Evolutionary conservation across 64 coral and sea anemone species (phyloP), one percentile per base, ranked within the genome.

Genomic region (Dendronephthya gigantea): DNA sequence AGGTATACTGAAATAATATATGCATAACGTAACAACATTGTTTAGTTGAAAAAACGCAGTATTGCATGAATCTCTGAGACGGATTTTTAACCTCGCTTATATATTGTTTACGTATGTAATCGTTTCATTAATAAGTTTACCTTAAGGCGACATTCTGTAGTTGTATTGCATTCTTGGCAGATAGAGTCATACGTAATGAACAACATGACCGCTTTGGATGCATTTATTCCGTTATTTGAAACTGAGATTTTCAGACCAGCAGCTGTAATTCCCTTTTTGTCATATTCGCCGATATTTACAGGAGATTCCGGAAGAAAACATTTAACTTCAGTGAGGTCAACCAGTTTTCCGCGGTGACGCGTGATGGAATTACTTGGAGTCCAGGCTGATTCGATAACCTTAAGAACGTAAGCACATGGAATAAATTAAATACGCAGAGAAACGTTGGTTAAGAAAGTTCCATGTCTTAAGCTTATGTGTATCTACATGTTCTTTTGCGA

Each of bases 271-370:
- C 72, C 72, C 14, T 79, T 34, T 19, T 79, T 34, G 30, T 12
- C 36, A 79, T 79, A 79, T 28, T 79, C 72, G 13, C 72, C 72
- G 16, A 79, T 79, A 35, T 79, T 79, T 9, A 79, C 72, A 35
- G 72, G 72, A 15, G 72, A 79, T 2, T 34, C 9, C 15, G 72
- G 72, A 12, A 79, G 36, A 0, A 33, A 13, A 39, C 72, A 79
- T 38, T 79, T 79, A 15, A 79, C 72, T 79, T 79, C 72, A 79
- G 36, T 39, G 15, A 79, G 28, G 32, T 79, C 72, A 9, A 39
- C 36, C 28, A 79, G 2, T 36, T 5, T 8, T 0, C 72, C 72
- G 2, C 30, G 72, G 16, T 79, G 37, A 19, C 34, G 32, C 9
- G 72, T 36, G 29, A 79, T 35, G 9, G 72, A 9, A 39, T 34